phyloP scores from a whole-genome alignment of 2,113 vertebrate species.

The Lophotis ruficrista region DNA sequence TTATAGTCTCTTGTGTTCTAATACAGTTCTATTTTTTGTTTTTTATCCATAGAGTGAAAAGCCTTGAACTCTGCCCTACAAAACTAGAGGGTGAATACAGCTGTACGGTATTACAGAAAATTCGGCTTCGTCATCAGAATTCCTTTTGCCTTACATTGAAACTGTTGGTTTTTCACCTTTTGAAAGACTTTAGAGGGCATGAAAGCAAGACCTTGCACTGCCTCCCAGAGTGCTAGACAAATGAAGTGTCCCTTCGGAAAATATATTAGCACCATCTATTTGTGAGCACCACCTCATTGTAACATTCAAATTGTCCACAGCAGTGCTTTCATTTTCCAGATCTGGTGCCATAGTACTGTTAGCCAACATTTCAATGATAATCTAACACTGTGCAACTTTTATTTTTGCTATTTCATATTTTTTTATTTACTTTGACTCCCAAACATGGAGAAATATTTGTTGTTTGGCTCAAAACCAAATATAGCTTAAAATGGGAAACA shows the following conservation, averaged over 20 bases:
- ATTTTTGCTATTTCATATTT: background rate
- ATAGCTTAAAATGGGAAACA: conserved; percentile 12
- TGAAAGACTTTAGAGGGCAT: conserved; percentile 17
- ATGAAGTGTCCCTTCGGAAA: background rate
- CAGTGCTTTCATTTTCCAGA: background rate
- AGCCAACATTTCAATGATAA: conserved; percentile 2
- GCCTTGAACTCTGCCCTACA: conserved; percentile 5
- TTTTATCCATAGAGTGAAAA: background rate
- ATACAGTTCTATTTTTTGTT: background rate
- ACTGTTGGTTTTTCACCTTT: background rate
- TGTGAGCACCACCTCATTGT: background rate
- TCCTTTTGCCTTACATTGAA: conserved; percentile 46
- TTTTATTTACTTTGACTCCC: background rate
- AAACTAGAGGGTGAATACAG: conserved; percentile 23
- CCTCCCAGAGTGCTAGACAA: background rate
- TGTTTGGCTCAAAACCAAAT: background rate
- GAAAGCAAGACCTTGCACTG: background rate
- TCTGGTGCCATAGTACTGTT: background rate
- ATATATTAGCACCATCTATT: background rate
- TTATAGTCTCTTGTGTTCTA: fast-evolving
- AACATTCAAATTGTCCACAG: background rate
- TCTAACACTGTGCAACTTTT: background rate
- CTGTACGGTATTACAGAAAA: conserved; percentile 24
- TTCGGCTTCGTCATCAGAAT: background rate
- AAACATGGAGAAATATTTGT: background rate